Evolutionary conservation across 1,140 invertebrate species (phyloP).

Genomic region (Polyergus mexicanus): DNA sequence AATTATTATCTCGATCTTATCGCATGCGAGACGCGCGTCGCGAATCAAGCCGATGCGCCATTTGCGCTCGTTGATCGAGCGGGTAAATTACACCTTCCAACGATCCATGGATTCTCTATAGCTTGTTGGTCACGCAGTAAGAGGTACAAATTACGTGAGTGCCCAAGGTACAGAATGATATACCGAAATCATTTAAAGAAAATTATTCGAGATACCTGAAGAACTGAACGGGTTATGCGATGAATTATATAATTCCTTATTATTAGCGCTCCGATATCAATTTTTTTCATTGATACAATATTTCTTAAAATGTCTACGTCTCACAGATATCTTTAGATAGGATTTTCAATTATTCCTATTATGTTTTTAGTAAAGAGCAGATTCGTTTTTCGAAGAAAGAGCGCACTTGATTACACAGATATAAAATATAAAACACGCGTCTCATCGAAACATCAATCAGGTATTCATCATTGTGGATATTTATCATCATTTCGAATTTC

Average conservation of each 20-base stretch:
- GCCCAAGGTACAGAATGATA: slow-evolving; percentile 3
- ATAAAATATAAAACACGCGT: neutral
- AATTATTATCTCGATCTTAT: slow-evolving; percentile 52
- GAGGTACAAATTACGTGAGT: slow-evolving; percentile 46
- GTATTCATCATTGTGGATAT: too few species aligned
- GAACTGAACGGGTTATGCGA: neutral
- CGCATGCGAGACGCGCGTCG: slow-evolving; percentile 8
- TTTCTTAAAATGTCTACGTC: neutral
- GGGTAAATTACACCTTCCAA: slow-evolving; percentile 47
- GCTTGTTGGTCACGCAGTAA: slow-evolving; percentile 7
- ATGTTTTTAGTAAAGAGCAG: neutral
- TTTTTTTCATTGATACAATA: neutral
- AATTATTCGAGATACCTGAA: neutral
- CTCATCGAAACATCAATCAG: slow-evolving; percentile 15
- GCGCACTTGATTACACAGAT: neutral
- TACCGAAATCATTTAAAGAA: slow-evolving; percentile 14
- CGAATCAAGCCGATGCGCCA: slow-evolving; percentile 22
- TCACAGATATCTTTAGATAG: neutral
- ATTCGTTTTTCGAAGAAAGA: neutral
- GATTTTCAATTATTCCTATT: neutral
- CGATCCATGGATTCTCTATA: slow-evolving; percentile 21
- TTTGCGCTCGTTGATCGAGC: slow-evolving; percentile 38
- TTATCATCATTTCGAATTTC: slow-evolving; percentile 50
- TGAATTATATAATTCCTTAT: slow-evolving; percentile 16
- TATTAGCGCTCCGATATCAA: neutral